phyloP scores from a whole-genome alignment of 2,113 vertebrate genomes.

The Ptyas mucosa region DNA sequence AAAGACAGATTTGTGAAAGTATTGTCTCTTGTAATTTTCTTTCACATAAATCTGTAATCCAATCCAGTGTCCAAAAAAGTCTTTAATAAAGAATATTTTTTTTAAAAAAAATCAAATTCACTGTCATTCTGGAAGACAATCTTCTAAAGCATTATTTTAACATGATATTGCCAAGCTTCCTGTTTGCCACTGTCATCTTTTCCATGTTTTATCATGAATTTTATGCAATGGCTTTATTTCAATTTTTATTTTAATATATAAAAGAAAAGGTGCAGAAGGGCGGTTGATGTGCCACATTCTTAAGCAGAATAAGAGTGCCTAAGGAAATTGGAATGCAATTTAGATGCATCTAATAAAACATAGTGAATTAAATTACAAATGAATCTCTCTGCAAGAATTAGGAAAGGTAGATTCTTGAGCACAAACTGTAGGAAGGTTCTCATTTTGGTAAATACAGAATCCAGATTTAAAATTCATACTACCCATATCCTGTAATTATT shows the following conservation, averaged over 20 bases:
- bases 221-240: neutral
- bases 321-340: neutral
- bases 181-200: neutral
- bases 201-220: neutral
- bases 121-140: neutral
- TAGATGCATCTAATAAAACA: neutral
- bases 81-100: neutral
- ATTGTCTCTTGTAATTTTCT: neutral
- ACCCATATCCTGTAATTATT: neutral
- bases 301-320: neutral
- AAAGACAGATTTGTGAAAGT: neutral
- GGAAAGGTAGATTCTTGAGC: neutral
- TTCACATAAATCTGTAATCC: neutral
- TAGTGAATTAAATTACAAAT: neutral
- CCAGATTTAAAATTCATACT: neutral
- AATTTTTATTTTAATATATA: neutral
- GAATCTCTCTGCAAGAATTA: neutral
- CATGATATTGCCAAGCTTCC: neutral
- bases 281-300: neutral
- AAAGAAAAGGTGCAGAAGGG: neutral
- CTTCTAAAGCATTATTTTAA: neutral
- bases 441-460: neutral
- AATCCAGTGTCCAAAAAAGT: neutral
- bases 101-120: neutral
- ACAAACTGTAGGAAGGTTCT: neutral